Evolutionary conservation across 2,113 vertebrate species (phyloP).

Genomic region (Oryctolagus cuniculus): DNA sequence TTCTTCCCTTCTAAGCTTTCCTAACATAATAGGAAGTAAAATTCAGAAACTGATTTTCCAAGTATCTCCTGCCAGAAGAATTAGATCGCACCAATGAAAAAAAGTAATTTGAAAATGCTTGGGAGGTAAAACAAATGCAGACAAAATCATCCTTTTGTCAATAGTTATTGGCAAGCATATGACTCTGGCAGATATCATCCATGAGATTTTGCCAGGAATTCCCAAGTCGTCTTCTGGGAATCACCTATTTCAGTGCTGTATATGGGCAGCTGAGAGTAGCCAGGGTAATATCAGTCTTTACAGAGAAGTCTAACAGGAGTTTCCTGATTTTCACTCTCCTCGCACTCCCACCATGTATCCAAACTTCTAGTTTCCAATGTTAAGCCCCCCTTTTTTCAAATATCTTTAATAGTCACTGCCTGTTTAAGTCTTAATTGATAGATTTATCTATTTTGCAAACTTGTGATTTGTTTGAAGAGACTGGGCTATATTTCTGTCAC

Average conservation of each 20-base stretch:
- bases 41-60: background rate
- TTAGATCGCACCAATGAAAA: background rate
- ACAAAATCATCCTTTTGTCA: background rate
- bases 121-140: background rate
- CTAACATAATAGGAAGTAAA: background rate
- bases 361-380: background rate
- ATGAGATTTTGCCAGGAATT: background rate
- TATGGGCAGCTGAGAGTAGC: background rate
- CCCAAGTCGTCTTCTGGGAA: background rate
- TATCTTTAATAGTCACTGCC: background rate
- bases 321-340: background rate
- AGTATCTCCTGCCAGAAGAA: background rate
- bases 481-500: no score
- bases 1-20: background rate
- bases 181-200: background rate
- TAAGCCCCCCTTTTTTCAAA: constrained; percentile 24
- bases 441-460: background rate
- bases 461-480: background rate
- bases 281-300: background rate
- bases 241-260: background rate
- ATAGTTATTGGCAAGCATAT: background rate
- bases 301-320: background rate
- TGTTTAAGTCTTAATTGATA: background rate
- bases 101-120: background rate
- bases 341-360: background rate